These are phyloP conservation scores for Trisateles emortualis DNA, from an alignment of 2,888 invertebrate genomes.

Conservation along the genomic window DNA sequence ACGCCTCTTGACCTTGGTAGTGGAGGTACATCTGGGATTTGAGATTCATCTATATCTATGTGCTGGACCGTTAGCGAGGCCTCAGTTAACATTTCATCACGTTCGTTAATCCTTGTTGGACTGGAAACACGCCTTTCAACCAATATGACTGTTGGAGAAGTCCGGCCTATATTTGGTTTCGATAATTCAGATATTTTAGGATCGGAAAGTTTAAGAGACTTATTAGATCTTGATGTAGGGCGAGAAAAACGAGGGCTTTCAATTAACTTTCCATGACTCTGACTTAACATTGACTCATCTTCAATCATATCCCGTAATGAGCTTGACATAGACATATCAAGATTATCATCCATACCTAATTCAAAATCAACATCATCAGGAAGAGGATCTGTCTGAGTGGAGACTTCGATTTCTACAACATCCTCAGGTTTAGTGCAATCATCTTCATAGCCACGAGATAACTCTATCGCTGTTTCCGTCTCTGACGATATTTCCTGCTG, in stretches of 20 bases:
- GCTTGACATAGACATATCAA: constrained; percentile 80
- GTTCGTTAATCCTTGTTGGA: constrained; percentile 87
- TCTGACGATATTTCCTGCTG: constrained; percentile 46
- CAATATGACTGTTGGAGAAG: constrained; percentile 88
- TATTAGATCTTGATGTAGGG: constrained; percentile 86
- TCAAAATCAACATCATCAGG: constrained; percentile 92
- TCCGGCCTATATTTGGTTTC: constrained; percentile 84
- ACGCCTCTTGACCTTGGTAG: constrained; percentile 70
- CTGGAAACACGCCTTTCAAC: constrained; percentile 88
- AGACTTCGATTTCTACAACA: constrained; percentile 90
- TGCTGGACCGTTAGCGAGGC: constrained; percentile 89
- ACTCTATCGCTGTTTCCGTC: constrained; percentile 44
- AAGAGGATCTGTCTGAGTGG: constrained; percentile 94
- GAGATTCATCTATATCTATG: constrained; percentile 85
- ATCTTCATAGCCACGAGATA: constrained; percentile 43
- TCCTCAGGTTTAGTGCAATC: constrained; percentile 62
- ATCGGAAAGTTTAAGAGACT: constrained; percentile 85
- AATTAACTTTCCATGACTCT: constrained; percentile 79
- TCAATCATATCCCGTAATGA: constrained; percentile 79
- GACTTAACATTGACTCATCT: constrained; percentile 84
- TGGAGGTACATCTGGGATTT: constrained; percentile 78
- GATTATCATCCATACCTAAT: constrained; percentile 80
- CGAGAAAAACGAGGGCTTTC: constrained; percentile 80
- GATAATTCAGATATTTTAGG: constrained; percentile 85
- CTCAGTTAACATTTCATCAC: constrained; percentile 88